phyloP scores from a whole-genome alignment of 2,113 vertebrate species.

The Callorhinus ursinus region DNA sequence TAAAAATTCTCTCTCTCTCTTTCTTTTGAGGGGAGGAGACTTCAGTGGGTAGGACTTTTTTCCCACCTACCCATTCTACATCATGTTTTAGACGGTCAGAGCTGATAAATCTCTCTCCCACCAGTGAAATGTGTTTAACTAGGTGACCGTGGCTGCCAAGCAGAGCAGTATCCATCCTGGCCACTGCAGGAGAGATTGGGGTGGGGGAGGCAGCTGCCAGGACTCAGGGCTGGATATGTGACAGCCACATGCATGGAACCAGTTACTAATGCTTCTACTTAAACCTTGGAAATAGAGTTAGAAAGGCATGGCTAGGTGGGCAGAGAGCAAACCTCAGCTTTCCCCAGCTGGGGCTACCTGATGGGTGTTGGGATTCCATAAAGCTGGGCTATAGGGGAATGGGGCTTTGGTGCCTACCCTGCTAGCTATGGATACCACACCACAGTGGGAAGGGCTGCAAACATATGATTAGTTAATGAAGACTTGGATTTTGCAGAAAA shows the following conservation, averaged over 20 bases:
- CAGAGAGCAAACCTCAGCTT: neutral
- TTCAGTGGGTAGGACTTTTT: neutral
- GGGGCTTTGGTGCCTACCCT: neutral
- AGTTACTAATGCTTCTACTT: neutral
- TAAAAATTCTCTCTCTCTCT: neutral
- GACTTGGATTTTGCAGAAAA: slow-evolving; percentile 73
- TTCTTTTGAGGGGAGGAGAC: neutral
- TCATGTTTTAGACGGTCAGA: neutral
- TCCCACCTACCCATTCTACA: neutral
- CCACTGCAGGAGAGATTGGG: neutral
- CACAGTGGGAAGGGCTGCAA: slow-evolving; percentile 57
- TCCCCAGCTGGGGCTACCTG: neutral
- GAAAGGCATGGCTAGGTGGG: neutral
- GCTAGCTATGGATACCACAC: slow-evolving; percentile 20
- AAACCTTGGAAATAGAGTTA: neutral
- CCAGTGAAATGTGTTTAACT: neutral
- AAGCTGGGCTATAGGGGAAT: neutral
- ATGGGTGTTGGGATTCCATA: slow-evolving; percentile 2
- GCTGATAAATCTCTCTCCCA: neutral
- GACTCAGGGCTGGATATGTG: neutral
- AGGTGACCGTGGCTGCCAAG: neutral
- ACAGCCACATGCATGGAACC: neutral
- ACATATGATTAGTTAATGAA: slow-evolving; percentile 70
- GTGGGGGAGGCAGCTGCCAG: neutral
- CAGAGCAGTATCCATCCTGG: neutral